Conservation (phyloP, 2,797 vertebrate genomes). For the Malurus leucopterus region DNA sequence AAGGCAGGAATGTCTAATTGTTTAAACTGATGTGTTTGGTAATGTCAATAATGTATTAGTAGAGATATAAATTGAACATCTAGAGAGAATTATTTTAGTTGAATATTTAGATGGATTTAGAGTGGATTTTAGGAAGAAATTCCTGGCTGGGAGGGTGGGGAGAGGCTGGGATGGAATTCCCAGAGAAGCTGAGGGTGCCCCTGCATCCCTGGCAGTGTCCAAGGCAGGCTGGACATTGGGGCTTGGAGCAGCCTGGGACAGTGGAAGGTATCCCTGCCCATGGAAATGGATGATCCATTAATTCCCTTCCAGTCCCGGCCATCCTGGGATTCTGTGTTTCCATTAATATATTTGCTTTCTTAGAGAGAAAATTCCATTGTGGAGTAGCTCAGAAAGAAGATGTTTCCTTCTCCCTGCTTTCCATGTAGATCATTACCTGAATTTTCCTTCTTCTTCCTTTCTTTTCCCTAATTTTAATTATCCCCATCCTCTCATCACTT, state of each 20-base stretch:
- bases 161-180: accelerated
- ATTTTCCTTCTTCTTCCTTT: neutral
- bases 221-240: neutral
- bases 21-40: neutral
- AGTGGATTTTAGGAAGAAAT: neutral
- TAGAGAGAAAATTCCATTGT: neutral
- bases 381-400: neutral
- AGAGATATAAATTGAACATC: neutral
- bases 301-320: neutral
- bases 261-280: accelerated
- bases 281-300: no score
- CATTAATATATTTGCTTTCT: neutral
- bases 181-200: neutral
- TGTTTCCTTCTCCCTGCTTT: neutral
- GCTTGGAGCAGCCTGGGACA: accelerated
- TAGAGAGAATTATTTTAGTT: neutral
- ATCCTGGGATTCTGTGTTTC: neutral
- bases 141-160: accelerated
- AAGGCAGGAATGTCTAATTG: neutral
- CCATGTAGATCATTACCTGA: neutral
- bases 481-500: neutral
- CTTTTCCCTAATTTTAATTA: neutral
- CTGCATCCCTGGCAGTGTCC: neutral
- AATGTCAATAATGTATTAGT: neutral
- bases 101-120: neutral